Percentiles rank a stretch among this genome's conserved stretches.
Evolutionary conservation across 1,140 invertebrate species (phyloP).

Genomic region (Ips typographus): DNA sequence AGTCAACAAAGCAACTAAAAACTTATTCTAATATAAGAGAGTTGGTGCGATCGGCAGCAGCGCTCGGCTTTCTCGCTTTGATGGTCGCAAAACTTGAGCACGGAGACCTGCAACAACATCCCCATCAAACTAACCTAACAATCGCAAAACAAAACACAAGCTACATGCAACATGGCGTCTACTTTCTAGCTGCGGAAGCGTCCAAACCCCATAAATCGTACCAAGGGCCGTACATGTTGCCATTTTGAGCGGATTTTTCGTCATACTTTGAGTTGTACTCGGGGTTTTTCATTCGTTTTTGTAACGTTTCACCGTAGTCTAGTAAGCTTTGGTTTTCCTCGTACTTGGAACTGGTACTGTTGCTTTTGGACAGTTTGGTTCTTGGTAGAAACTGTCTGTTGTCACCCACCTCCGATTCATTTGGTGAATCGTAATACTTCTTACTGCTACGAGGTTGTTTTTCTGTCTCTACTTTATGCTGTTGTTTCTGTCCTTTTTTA

Average conservation of each 20-base stretch:
- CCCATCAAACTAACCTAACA: slow-evolving; percentile 39
- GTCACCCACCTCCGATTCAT: slow-evolving; percentile 57
- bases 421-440: slow-evolving; percentile 57
- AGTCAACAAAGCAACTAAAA: too few relatives aligned
- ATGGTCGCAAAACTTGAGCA: slow-evolving; percentile 76
- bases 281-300: slow-evolving; percentile 53
- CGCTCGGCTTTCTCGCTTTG: slow-evolving; percentile 76
- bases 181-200: slow-evolving; percentile 49
- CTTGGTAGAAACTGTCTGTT: slow-evolving; percentile 68
- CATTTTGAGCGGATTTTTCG: slow-evolving; percentile 57
- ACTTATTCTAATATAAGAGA: slow-evolving; percentile 61
- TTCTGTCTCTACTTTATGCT: slow-evolving; percentile 51
- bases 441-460: slow-evolving; percentile 34
- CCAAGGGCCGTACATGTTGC: slow-evolving; percentile 81
- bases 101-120: slow-evolving; percentile 50
- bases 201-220: slow-evolving; percentile 81
- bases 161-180: slow-evolving; percentile 15
- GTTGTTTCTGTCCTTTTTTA: slow-evolving; percentile 52
- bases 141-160: slow-evolving; percentile 4
- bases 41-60: slow-evolving; percentile 81
- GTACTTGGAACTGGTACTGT: slow-evolving; percentile 44
- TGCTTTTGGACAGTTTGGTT: slow-evolving; percentile 61
- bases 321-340: slow-evolving; percentile 51
- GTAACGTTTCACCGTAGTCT: slow-evolving; percentile 53
- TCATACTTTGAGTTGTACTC: slow-evolving; percentile 57